These are phyloP conservation scores for Temnothorax unifasciatus DNA, from an alignment of 2,888 invertebrate genomes.

Conservation along the genomic window DNA sequence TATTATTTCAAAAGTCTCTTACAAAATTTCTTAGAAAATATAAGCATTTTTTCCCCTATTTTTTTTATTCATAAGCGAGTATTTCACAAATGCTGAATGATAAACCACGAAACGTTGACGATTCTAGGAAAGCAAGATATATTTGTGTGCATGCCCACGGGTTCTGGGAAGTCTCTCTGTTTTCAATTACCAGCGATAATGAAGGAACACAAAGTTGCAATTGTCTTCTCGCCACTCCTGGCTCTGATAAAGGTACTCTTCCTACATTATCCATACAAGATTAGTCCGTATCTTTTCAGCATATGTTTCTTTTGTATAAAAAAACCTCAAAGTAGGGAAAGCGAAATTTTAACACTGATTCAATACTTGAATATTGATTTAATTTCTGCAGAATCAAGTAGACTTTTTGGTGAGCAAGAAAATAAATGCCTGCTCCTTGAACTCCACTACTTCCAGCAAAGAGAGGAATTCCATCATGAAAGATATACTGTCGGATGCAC, in stretches of 20 bases:
- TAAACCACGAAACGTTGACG: neutral
- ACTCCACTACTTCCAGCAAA: conserved; percentile 94
- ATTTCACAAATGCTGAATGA: neutral
- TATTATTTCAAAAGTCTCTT: no score
- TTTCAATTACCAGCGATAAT: conserved; percentile 98
- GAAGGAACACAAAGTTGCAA: conserved; percentile 92
- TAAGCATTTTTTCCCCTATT: no score
- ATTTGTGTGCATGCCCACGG: conserved; percentile 99
- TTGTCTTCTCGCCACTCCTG: conserved; percentile 98
- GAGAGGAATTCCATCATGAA: conserved; percentile 93
- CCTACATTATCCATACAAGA: neutral
- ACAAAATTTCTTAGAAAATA: no score
- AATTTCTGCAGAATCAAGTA: conserved; percentile 92
- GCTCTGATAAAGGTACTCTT: conserved; percentile 95
- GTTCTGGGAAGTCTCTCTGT: conserved; percentile 98
- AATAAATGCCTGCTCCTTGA: conserved; percentile 95
- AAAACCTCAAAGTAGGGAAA: neutral
- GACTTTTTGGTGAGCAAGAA: conserved; percentile 93
- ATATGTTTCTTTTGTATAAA: neutral
- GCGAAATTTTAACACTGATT: neutral
- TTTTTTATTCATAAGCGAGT: neutral
- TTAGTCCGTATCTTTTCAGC: neutral
- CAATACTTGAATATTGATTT: conserved; percentile 42
- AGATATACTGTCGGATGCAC: conserved; percentile 90
- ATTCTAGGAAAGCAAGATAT: conserved; percentile 94